phyloP scores from a whole-genome alignment of 2,113 vertebrate species.

The Notarius quadriscutis region DNA sequence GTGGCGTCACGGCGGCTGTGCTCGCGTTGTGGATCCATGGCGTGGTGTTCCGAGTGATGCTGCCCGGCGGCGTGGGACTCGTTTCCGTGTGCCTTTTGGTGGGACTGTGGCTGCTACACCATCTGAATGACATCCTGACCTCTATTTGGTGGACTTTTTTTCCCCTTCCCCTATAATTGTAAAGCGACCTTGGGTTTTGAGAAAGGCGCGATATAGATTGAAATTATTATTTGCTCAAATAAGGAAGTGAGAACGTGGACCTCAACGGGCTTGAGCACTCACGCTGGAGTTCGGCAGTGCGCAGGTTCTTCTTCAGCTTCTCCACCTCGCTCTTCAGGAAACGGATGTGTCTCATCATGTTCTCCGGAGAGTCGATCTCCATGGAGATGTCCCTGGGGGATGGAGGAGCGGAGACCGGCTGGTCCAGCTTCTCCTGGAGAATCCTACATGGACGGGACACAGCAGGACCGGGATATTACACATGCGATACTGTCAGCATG shows the following conservation, averaged over 20 bases:
- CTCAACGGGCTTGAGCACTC: constrained; percentile 60
- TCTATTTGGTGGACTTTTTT: too few species aligned
- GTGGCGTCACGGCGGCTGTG: too few species aligned
- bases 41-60: too few species aligned
- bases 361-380: constrained; percentile 99
- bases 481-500: neutral
- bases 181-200: too few species aligned
- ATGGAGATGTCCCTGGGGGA: constrained; percentile 98
- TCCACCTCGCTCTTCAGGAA: constrained; percentile 98
- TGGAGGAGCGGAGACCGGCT: constrained; percentile 93
- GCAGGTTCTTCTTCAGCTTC: constrained; percentile 94
- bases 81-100: too few species aligned
- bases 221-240: neutral
- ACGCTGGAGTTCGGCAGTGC: constrained; percentile 95
- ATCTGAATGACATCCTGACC: too few species aligned
- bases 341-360: constrained; percentile 99
- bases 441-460: constrained; percentile 73
- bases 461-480: neutral
- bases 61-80: too few species aligned
- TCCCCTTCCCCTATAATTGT: too few species aligned
- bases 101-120: too few species aligned
- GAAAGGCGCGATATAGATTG: too few species aligned
- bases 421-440: constrained; percentile 97
- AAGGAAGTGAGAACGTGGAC: neutral
- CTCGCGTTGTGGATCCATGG: too few species aligned